phyloP scores from a whole-genome alignment of 2,113 vertebrate species.

The Chionodraco myersi region DNA sequence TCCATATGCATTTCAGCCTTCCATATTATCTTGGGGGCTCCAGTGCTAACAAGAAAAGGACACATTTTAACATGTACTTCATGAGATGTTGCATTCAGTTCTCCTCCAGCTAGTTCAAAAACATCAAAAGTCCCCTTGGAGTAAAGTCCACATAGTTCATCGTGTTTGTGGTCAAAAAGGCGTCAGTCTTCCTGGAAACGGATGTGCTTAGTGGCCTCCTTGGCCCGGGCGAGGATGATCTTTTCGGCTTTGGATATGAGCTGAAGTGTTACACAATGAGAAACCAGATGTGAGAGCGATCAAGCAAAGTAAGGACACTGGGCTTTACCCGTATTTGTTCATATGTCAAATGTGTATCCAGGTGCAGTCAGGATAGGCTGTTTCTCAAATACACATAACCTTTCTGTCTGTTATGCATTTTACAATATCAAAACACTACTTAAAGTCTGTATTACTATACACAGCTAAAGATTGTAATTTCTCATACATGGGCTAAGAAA shows the following conservation, averaged over 20 bases:
- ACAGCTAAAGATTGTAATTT: neutral
- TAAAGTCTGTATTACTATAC: neutral
- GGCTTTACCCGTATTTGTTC: neutral
- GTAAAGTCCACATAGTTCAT: neutral
- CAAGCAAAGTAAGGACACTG: neutral
- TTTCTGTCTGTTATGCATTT: neutral
- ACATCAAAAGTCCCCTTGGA: neutral
- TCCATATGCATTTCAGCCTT: slow-evolving; percentile 18
- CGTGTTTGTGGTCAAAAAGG: neutral
- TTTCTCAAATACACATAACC: neutral
- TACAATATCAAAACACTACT: neutral
- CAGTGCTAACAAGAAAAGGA: too few relatives aligned
- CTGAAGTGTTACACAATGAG: slow-evolving; percentile 77
- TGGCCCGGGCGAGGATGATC: slow-evolving; percentile 90
- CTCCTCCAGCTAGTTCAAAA: neutral
- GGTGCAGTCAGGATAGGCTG: neutral
- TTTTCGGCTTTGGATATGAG: slow-evolving; percentile 96
- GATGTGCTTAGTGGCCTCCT: slow-evolving; percentile 91
- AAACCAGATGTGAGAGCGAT: slow-evolving; percentile 9
- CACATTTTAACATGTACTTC: neutral
- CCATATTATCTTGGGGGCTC: neutral
- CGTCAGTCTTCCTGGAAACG: slow-evolving; percentile 88
- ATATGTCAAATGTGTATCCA: neutral
- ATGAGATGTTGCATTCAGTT: neutral
- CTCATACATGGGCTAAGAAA: neutral